These are phyloP conservation scores for Eciton burchellii DNA, from an alignment of 1,140 invertebrate species.

Conservation along the genomic window DNA sequence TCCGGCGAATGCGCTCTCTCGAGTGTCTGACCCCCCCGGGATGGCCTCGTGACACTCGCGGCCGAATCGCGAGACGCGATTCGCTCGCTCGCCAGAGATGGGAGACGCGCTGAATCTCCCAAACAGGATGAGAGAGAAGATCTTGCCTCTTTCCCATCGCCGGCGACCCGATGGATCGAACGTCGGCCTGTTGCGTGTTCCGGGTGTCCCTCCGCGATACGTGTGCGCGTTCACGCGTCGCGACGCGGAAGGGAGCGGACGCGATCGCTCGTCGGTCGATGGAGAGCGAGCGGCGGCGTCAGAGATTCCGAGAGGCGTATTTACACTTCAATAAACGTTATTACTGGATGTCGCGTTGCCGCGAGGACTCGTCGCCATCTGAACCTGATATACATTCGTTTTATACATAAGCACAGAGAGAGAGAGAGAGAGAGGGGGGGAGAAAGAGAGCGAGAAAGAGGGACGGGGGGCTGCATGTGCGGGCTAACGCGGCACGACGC, in stretches of 20 bases:
- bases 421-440: background rate
- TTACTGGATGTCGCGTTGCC: conserved; percentile 74
- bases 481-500: too few species aligned
- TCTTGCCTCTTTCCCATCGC: background rate
- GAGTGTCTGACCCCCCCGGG: conserved; percentile 26
- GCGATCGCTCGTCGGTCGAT: background rate
- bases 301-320: conserved; percentile 76
- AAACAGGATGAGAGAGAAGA: background rate
- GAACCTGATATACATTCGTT: conserved; percentile 39
- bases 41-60: conserved; percentile 33
- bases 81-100: conserved; percentile 10
- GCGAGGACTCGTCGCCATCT: conserved; percentile 25
- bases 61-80: conserved; percentile 24
- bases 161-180: conserved; percentile 37
- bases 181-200: conserved; percentile 31
- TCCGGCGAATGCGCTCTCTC: conserved; percentile 1
- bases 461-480: too few species aligned
- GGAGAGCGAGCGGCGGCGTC: conserved; percentile 59
- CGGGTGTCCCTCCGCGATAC: conserved; percentile 2
- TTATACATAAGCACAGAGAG: conserved; percentile 30
- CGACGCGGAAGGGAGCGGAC: conserved; percentile 18
- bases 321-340: conserved; percentile 82
- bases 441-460: background rate
- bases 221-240: conserved; percentile 48
- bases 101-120: background rate